These are phyloP conservation scores for Phataginus tetradactyla DNA, from an alignment of 2,797 vertebrate species.

Conservation along the genomic window DNA sequence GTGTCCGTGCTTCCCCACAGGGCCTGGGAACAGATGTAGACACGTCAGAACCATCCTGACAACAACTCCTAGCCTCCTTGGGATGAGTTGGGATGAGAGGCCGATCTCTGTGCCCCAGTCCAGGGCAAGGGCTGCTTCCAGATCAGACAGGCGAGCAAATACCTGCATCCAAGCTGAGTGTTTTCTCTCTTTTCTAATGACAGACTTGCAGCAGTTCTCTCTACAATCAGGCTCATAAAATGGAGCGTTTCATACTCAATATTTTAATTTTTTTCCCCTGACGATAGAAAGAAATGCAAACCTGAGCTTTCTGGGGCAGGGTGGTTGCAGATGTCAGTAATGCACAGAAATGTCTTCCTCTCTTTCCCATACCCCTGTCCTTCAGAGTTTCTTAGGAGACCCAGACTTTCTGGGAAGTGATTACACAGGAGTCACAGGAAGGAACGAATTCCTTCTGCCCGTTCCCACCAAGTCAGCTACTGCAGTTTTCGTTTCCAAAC, in stretches of 20 bases:
- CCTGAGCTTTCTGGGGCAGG: not conserved
- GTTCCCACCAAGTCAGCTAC: not conserved
- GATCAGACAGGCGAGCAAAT: not conserved
- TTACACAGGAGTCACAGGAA: not conserved
- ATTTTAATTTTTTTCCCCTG: no score
- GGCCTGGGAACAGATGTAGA: not conserved
- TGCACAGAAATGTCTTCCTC: not conserved
- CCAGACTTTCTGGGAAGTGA: not conserved
- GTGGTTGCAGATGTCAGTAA: not conserved
- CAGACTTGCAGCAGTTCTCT: not conserved
- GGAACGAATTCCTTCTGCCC: not conserved
- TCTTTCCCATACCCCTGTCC: not conserved
- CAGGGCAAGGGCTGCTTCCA: not conserved
- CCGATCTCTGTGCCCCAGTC: not conserved
- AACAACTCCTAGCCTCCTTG: fast-evolving
- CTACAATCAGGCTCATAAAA: not conserved
- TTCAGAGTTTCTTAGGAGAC: not conserved
- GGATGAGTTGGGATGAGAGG: not conserved
- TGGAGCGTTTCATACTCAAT: not conserved
- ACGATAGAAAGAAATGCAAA: not conserved
- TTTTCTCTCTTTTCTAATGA: not conserved
- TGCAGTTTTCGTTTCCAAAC: not conserved
- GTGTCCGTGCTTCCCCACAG: not conserved
- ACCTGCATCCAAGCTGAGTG: not conserved
- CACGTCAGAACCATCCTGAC: no score